Conservation (phyloP, 2,797 vertebrate genomes). For the Argyrosomus regius region DNA sequence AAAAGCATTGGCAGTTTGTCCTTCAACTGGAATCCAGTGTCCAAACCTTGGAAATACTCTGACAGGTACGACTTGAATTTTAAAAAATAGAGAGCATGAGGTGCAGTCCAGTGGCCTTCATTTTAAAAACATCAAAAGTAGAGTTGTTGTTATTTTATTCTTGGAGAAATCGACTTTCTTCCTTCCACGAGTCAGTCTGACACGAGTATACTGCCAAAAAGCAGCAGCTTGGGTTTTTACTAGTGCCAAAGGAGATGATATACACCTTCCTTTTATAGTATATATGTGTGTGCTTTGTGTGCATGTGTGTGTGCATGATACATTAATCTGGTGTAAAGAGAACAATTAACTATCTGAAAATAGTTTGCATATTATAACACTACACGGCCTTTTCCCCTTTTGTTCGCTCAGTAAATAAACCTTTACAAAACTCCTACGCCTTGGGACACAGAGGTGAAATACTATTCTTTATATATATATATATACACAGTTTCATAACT, state of each 20-base stretch:
- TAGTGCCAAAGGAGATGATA: neutral
- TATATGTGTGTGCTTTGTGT: neutral
- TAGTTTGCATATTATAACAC: constrained; percentile 21
- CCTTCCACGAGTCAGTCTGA: neutral
- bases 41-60: constrained; percentile 32
- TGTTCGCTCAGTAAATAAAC: constrained; percentile 32
- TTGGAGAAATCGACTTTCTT: constrained; percentile 24
- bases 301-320: neutral
- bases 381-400: neutral
- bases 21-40: constrained; percentile 20
- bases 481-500: constrained; percentile 8
- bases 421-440: constrained; percentile 4
- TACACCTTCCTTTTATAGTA: neutral
- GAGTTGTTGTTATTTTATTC: constrained; percentile 24
- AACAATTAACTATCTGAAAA: constrained; percentile 10
- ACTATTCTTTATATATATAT: neutral
- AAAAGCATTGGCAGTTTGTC: constrained; percentile 8
- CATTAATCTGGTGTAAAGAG: neutral
- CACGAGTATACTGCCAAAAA: neutral
- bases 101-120: neutral
- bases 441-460: constrained; percentile 22
- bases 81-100: neutral
- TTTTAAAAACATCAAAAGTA: constrained; percentile 24
- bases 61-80: constrained; percentile 28
- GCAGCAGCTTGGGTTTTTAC: constrained; percentile 15